Conservation (phyloP, 1,140 invertebrate genomes). For the Vanessa atalanta region DNA sequence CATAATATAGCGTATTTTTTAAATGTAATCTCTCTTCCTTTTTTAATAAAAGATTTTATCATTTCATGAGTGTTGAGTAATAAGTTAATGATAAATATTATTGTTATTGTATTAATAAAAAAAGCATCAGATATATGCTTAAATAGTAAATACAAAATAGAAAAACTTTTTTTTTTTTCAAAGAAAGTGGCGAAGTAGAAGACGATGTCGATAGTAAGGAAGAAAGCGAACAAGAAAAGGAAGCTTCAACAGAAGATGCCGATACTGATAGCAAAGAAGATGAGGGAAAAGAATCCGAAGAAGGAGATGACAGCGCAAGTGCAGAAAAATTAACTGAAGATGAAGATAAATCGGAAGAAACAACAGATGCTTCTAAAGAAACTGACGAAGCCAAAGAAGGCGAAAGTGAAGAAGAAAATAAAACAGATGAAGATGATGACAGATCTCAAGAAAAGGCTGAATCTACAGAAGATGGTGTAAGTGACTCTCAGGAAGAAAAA, state of each 20-base stretch:
- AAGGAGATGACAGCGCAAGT: conserved; percentile 39
- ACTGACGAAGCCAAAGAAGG: conserved; percentile 50
- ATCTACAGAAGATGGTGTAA: conserved; percentile 54
- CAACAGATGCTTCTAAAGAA: conserved; percentile 49
- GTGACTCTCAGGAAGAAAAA: conserved; percentile 62
- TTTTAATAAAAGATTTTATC: neutral
- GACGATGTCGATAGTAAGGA: conserved; percentile 50
- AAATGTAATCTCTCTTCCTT: neutral
- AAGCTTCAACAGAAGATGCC: conserved; percentile 38
- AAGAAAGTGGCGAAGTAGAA: conserved; percentile 64
- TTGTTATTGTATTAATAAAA: too few relatives aligned
- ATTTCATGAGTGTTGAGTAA: too few relatives aligned
- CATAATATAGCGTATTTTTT: neutral
- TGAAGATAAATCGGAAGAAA: conserved; percentile 50
- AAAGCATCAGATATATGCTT: too few relatives aligned
- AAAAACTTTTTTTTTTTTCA: conserved; percentile 17
- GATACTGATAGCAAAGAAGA: conserved; percentile 52
- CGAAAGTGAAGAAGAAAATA: conserved; percentile 61
- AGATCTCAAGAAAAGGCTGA: conserved; percentile 76
- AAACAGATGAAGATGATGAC: conserved; percentile 64
- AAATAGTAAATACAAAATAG: neutral
- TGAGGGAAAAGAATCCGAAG: conserved; percentile 49
- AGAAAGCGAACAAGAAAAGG: conserved; percentile 34
- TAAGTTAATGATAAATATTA: too few relatives aligned
- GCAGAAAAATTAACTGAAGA: conserved; percentile 48